A percentile compares a stretch with the other conserved stretches of the same genome.
Evolutionary conservation across 2,888 invertebrate genomes (phyloP).

Genomic region (Vanessa cardui): DNA sequence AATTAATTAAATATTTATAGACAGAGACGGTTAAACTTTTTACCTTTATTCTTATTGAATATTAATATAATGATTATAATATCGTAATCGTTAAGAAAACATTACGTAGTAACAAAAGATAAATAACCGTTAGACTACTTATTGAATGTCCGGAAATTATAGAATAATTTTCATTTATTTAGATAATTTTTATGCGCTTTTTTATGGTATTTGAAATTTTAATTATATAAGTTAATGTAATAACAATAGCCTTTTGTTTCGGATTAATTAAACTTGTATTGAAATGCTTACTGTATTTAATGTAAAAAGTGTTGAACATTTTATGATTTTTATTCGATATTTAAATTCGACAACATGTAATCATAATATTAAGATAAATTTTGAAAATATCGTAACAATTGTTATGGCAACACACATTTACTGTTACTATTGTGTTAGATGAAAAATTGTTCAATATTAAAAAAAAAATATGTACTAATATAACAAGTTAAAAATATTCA

Average conservation of each 20-base stretch:
- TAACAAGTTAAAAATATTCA: constrained; percentile 12
- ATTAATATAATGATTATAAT: constrained; percentile 24
- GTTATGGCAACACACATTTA: neutral
- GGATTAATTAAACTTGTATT: too few species aligned
- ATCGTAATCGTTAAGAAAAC: constrained; percentile 24
- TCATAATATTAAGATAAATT: too few species aligned
- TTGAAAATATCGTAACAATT: constrained; percentile 4
- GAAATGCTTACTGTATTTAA: too few species aligned
- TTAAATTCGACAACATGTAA: too few species aligned
- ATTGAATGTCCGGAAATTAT: constrained; percentile 3
- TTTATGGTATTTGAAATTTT: neutral
- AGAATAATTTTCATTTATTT: neutral
- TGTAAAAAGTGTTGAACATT: too few species aligned
- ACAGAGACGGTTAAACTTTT: constrained; percentile 25
- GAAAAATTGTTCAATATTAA: neutral
- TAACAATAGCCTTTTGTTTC: neutral
- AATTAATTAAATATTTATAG: neutral
- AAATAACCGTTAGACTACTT: neutral
- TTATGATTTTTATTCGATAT: too few species aligned
- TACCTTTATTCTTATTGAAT: constrained; percentile 29
- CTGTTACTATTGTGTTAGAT: constrained; percentile 3
- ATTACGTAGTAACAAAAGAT: constrained; percentile 8
- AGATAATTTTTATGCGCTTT: neutral
- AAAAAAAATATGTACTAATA: neutral
- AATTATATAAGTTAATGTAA: neutral